Evolutionary conservation across 1,140 invertebrate genomes (phyloP).

Genomic region (Orius insidiosus): DNA sequence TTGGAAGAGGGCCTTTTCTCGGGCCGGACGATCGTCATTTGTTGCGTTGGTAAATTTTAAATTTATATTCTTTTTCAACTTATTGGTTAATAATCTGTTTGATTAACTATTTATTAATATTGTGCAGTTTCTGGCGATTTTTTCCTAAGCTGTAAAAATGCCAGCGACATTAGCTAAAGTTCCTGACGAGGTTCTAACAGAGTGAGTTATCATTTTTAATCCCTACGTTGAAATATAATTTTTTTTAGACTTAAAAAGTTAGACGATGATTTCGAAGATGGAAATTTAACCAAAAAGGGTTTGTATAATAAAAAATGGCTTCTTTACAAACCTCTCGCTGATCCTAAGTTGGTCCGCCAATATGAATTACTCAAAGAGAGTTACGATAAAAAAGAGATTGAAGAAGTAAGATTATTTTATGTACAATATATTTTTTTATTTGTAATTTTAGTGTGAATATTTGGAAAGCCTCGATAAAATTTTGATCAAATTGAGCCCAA

Average conservation of each 20-base stretch:
- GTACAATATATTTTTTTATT: not conserved
- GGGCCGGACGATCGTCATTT: too few relatives aligned
- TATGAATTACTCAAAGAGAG: conserved; percentile 14
- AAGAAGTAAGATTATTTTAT: conserved; percentile 9
- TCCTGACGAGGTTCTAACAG: too few relatives aligned
- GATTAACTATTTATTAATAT: too few relatives aligned
- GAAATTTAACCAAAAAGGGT: conserved; percentile 20
- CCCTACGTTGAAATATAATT: too few relatives aligned
- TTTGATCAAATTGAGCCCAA: not conserved
- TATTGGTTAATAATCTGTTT: too few relatives aligned
- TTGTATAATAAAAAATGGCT: conserved; percentile 21
- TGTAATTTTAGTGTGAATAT: not conserved
- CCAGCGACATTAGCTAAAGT: too few relatives aligned
- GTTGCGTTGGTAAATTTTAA: too few relatives aligned
- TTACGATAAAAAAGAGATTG: conserved; percentile 4
- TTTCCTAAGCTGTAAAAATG: too few relatives aligned
- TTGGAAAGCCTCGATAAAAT: not conserved
- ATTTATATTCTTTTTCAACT: too few relatives aligned
- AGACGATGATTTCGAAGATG: conserved; percentile 17
- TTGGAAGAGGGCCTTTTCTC: too few relatives aligned
- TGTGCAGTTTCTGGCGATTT: too few relatives aligned
- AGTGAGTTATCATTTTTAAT: too few relatives aligned
- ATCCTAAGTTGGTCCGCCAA: conserved; percentile 11
- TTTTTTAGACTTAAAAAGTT: conserved; percentile 16
- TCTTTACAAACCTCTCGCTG: conserved; percentile 17